Conservation (phyloP, 2,888 invertebrate species). For the Clepsis dumicolana region DNA sequence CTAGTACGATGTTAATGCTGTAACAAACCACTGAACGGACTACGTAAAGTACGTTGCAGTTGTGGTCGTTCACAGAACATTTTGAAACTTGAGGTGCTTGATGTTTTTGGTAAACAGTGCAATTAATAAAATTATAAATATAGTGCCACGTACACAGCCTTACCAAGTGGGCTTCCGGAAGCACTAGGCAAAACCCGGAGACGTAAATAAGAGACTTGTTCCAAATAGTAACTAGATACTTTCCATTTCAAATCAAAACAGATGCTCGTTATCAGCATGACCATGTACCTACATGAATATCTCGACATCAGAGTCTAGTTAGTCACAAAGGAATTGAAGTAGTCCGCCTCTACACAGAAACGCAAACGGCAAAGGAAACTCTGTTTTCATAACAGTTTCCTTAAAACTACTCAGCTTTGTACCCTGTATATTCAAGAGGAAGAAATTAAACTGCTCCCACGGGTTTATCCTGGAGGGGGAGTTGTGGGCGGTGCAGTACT, state of each 20-base stretch:
- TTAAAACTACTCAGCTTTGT: conserved; percentile 40
- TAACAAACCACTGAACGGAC: too few relatives aligned
- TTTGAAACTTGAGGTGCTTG: too few relatives aligned
- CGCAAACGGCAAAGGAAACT: conserved; percentile 25
- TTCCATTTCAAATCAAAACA: background rate
- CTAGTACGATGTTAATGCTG: too few relatives aligned
- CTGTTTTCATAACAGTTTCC: conserved; percentile 54
- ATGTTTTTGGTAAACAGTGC: too few relatives aligned
- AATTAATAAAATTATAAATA: too few relatives aligned
- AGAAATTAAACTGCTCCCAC: conserved; percentile 62
- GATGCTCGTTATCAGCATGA: background rate
- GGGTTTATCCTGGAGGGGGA: conserved; percentile 53
- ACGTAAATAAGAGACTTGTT: too few relatives aligned
- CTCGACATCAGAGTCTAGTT: background rate
- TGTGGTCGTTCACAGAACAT: too few relatives aligned
- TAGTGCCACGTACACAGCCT: too few relatives aligned
- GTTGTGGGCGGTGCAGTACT: conserved; percentile 47
- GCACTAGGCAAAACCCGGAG: too few relatives aligned
- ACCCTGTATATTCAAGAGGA: conserved; percentile 55
- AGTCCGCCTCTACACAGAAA: background rate
- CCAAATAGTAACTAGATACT: background rate
- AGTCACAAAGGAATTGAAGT: conserved; percentile 2
- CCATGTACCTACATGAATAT: background rate
- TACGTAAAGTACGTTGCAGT: too few relatives aligned
- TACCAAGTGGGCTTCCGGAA: too few relatives aligned